These are phyloP conservation scores for Adela reaumurella DNA, from an alignment of 2,888 invertebrate genomes.

Conservation along the genomic window DNA sequence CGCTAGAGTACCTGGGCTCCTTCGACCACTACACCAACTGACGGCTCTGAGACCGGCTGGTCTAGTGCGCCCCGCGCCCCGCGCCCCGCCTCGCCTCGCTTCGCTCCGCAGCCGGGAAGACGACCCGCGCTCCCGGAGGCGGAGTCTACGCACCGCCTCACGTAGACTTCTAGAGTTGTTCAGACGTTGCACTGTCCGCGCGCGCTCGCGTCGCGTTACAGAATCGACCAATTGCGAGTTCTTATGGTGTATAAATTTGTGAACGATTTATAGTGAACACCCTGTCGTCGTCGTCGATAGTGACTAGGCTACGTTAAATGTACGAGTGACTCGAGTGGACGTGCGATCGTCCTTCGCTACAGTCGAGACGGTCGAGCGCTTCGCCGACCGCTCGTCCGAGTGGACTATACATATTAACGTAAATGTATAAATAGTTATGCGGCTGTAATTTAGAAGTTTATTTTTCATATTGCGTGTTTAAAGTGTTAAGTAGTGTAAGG, in stretches of 20 bases:
- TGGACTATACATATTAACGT: slow-evolving; percentile 26
- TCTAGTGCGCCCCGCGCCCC: slow-evolving; percentile 22
- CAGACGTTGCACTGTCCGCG: neutral
- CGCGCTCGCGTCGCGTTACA: neutral
- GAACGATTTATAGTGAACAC: neutral
- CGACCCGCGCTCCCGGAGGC: neutral
- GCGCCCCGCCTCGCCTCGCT: neutral
- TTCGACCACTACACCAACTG: slow-evolving; percentile 95
- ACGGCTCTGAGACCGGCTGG: slow-evolving; percentile 50
- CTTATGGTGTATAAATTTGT: neutral
- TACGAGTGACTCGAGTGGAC: neutral
- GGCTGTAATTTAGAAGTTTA: slow-evolving; percentile 55
- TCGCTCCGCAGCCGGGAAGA: too few species aligned
- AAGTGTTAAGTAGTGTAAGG: slow-evolving; percentile 50
- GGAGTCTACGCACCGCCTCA: neutral
- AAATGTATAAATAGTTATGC: slow-evolving; percentile 58
- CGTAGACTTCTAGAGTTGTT: neutral
- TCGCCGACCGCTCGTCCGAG: neutral
- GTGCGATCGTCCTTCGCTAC: too few species aligned
- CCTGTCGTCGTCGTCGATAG: neutral
- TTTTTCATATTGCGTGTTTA: slow-evolving; percentile 57
- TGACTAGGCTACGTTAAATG: neutral
- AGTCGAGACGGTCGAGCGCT: neutral
- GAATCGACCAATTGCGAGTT: neutral
- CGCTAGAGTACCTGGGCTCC: slow-evolving; percentile 95